These are phyloP conservation scores for Silurus asotus DNA, from an alignment of 2,113 vertebrate genomes.

Conservation along the genomic window DNA sequence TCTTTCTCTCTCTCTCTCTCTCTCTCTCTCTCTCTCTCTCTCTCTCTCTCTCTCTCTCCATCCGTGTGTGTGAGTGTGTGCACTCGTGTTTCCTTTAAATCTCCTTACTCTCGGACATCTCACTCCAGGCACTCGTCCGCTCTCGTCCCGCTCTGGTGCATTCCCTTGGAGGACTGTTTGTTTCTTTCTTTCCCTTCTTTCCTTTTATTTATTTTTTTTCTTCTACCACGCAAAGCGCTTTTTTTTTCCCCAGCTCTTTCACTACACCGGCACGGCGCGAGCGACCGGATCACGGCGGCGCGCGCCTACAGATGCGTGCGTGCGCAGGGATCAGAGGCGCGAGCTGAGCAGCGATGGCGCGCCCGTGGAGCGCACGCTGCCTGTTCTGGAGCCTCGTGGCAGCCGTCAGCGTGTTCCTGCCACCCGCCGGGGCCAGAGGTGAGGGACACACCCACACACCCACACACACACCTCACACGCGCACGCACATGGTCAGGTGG, in stretches of 20 bases:
- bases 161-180: background rate
- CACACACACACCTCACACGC: background rate
- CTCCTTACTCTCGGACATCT: background rate
- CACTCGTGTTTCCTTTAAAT: background rate
- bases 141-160: background rate
- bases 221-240: background rate
- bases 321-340: constrained; percentile 54
- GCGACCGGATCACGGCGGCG: constrained; percentile 42
- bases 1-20: background rate
- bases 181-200: background rate
- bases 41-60: background rate
- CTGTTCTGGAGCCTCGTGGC: constrained; percentile 62
- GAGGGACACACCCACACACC: constrained; percentile 33
- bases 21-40: background rate
- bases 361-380: constrained; percentile 63
- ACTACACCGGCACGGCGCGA: constrained; percentile 3
- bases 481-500: background rate
- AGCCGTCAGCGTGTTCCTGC: constrained; percentile 56
- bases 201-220: background rate
- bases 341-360: constrained; percentile 67
- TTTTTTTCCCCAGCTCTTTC: background rate
- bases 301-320: constrained; percentile 15
- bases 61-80: background rate
- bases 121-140: background rate
- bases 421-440: constrained; percentile 62